These are phyloP conservation scores for Melanotaenia pygmaea DNA, from an alignment of 2,797 vertebrate species.

Conservation along the genomic window DNA sequence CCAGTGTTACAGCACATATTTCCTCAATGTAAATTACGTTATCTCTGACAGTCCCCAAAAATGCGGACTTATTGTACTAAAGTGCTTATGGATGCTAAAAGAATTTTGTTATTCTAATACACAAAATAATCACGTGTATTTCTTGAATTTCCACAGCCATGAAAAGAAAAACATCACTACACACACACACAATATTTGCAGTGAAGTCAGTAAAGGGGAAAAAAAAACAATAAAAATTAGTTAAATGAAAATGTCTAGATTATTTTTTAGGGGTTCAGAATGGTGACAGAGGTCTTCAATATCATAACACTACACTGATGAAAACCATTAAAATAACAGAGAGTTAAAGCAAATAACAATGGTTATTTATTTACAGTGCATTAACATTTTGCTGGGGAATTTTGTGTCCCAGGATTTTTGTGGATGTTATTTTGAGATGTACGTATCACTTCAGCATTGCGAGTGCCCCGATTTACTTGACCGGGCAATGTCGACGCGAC, in stretches of 20 bases:
- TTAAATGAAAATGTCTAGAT: no score
- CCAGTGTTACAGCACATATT: neutral
- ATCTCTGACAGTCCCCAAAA: neutral
- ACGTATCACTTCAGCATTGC: no score
- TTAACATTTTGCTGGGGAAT: neutral
- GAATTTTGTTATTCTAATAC: neutral
- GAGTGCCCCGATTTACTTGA: no score
- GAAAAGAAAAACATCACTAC: constrained; percentile 35
- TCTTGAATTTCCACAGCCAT: neutral
- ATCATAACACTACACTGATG: neutral
- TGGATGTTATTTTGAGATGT: neutral
- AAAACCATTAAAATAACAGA: neutral
- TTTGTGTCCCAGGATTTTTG: neutral
- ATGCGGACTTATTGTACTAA: neutral
- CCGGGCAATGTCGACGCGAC: neutral
- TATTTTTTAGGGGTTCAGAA: no score
- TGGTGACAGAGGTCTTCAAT: constrained; percentile 41
- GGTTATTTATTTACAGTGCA: neutral
- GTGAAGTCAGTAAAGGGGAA: no score
- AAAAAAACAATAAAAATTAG: no score
- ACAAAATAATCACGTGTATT: neutral
- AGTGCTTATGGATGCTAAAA: neutral
- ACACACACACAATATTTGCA: no score
- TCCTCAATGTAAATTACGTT: neutral
- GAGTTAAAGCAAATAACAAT: neutral